Conservation (phyloP, 2,113 vertebrate genomes). For the Grammomys surdaster region DNA sequence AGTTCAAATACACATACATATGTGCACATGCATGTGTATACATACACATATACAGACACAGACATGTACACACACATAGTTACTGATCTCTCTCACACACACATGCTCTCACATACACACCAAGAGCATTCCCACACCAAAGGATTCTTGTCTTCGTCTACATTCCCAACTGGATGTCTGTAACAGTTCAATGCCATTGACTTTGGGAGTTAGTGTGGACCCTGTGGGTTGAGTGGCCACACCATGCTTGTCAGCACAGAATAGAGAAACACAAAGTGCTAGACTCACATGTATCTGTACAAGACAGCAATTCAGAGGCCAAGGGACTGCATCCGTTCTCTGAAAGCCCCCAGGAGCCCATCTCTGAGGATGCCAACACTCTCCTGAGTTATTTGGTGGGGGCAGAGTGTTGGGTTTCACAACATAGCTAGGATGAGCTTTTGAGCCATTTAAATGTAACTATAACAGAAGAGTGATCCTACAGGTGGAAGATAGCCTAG, state of each 20-base stretch:
- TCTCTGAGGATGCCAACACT: neutral
- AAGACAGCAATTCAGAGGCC: neutral
- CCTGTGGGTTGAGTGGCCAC: neutral
- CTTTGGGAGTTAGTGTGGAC: neutral
- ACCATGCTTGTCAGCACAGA: neutral
- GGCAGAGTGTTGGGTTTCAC: neutral
- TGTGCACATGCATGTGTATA: neutral
- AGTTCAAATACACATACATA: neutral
- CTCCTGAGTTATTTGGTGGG: neutral
- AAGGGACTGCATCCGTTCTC: neutral
- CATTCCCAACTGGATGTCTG: neutral
- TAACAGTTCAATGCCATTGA: neutral
- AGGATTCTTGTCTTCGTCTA: neutral
- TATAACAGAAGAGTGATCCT: neutral
- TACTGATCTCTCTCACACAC: neutral
- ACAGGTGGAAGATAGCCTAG: neutral
- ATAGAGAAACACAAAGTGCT: neutral
- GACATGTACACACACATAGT: neutral
- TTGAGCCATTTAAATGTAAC: neutral
- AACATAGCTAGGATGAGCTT: neutral
- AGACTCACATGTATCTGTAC: neutral
- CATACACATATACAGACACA: neutral
- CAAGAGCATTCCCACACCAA: neutral
- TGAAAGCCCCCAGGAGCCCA: neutral
- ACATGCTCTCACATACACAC: neutral